phyloP scores from a whole-genome alignment of 2,113 vertebrate genomes.

The Cyphomyrus discorhynchus region DNA sequence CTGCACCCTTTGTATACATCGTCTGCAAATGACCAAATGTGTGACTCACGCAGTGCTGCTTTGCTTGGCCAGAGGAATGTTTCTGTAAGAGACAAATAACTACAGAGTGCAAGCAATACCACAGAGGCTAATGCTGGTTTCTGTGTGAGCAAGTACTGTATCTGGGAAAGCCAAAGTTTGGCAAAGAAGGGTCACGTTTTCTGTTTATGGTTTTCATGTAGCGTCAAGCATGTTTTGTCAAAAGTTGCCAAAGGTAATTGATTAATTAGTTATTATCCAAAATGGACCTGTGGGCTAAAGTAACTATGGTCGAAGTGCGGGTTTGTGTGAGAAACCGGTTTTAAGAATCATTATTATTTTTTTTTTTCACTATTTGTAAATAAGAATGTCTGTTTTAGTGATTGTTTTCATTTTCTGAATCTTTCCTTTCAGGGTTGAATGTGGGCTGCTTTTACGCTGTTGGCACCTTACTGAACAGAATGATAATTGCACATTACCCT shows the following conservation, averaged over 20 bases:
- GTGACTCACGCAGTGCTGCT: background rate
- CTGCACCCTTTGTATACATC: background rate
- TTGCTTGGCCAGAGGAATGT: background rate
- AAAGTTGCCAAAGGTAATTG: background rate
- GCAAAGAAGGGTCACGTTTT: background rate
- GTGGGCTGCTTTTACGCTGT: conserved; percentile 84
- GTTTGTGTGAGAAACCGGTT: background rate
- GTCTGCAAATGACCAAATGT: background rate
- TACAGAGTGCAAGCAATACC: background rate
- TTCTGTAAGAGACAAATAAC: background rate
- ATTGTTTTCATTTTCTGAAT: conserved; percentile 13
- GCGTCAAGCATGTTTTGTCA: background rate
- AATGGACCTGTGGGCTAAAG: background rate
- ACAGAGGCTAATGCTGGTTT: background rate
- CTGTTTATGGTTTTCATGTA: background rate
- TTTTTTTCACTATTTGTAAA: background rate
- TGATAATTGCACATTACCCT: conserved; percentile 80
- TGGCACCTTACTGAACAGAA: conserved; percentile 84
- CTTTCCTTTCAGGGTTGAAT: conserved; percentile 74
- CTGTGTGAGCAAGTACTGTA: background rate
- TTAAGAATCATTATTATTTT: background rate
- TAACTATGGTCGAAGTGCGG: background rate
- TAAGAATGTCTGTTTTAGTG: background rate
- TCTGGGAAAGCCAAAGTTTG: background rate
- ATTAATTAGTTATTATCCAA: background rate